Evolutionary conservation across 1,140 invertebrate species (phyloP).

Genomic region (Eupristina koningsbergeri): DNA sequence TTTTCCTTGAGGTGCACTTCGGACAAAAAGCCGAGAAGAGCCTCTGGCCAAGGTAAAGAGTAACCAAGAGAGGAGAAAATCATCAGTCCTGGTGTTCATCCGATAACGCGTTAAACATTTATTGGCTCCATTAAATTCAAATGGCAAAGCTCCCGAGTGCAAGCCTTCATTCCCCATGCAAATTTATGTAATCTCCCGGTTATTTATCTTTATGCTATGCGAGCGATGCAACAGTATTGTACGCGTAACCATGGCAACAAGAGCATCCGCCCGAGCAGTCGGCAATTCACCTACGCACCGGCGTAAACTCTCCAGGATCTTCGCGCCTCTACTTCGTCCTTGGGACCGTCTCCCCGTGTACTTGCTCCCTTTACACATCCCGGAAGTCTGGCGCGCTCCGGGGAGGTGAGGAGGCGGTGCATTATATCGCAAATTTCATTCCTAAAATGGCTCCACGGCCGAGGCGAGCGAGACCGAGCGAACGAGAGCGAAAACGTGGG

Average conservation of each 20-base stretch:
- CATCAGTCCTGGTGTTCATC: background rate
- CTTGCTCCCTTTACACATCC: conserved; percentile 12
- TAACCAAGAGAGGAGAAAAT: background rate
- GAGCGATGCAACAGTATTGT: background rate
- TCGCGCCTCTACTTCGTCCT: background rate
- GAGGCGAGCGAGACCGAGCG: conserved; percentile 25
- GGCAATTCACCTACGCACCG: background rate
- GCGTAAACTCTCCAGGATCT: too few relatives aligned
- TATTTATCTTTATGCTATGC: background rate
- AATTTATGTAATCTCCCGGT: background rate
- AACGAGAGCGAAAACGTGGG: conserved; percentile 38
- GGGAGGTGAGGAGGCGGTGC: background rate
- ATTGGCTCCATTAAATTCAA: background rate
- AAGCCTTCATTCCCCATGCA: background rate
- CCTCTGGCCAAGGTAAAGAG: too few relatives aligned
- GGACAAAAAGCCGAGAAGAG: too few relatives aligned
- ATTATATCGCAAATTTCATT: conserved; percentile 57
- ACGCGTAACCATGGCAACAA: background rate
- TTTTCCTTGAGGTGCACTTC: background rate
- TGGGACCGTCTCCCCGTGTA: conserved; percentile 5
- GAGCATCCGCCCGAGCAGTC: background rate
- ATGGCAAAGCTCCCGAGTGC: background rate
- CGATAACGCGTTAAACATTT: background rate
- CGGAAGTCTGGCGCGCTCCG: too few relatives aligned
- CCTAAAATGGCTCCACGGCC: conserved; percentile 57